A percentile compares a stretch with the other conserved stretches of the same genome.
phyloP scores from a whole-genome alignment of 2,888 invertebrate genomes.

The Prosopocoilus inquinatus region DNA sequence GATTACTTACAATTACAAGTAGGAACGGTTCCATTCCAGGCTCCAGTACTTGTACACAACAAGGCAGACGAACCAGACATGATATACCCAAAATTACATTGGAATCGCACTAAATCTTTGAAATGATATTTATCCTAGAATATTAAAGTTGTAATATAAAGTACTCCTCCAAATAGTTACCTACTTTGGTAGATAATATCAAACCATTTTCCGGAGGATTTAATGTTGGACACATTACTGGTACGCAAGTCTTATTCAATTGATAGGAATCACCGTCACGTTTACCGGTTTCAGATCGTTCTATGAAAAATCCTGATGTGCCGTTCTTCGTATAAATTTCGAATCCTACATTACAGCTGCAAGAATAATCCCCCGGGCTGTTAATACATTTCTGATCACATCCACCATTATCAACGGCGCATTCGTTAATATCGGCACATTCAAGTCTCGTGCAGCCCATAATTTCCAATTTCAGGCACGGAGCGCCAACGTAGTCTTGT shows the following conservation, averaged over 20 bases:
- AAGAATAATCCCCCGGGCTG: slow-evolving; percentile 83
- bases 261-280: slow-evolving; percentile 87
- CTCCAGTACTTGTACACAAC: slow-evolving; percentile 84
- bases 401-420: slow-evolving; percentile 80
- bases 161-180: background rate
- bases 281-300: slow-evolving; percentile 79
- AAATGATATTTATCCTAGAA: slow-evolving; percentile 73
- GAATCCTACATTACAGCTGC: slow-evolving; percentile 88
- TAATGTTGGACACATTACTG: slow-evolving; percentile 82
- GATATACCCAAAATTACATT: slow-evolving; percentile 92
- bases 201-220: slow-evolving; percentile 81
- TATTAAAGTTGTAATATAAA: background rate
- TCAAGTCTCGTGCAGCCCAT: slow-evolving; percentile 92
- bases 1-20: slow-evolving; percentile 83
- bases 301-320: slow-evolving; percentile 82
- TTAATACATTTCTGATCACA: slow-evolving; percentile 93
- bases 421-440: slow-evolving; percentile 87
- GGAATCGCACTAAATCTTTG: slow-evolving; percentile 86
- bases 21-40: slow-evolving; percentile 92
- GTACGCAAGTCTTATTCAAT: slow-evolving; percentile 92
- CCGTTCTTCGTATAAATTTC: slow-evolving; percentile 86
- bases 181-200: slow-evolving; percentile 71
- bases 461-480: slow-evolving; percentile 84
- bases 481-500: slow-evolving; percentile 80
- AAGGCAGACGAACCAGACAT: slow-evolving; percentile 85